Evolutionary conservation across 1,140 invertebrate genomes (phyloP).

Genomic region (Vollenhovia emeryi): DNA sequence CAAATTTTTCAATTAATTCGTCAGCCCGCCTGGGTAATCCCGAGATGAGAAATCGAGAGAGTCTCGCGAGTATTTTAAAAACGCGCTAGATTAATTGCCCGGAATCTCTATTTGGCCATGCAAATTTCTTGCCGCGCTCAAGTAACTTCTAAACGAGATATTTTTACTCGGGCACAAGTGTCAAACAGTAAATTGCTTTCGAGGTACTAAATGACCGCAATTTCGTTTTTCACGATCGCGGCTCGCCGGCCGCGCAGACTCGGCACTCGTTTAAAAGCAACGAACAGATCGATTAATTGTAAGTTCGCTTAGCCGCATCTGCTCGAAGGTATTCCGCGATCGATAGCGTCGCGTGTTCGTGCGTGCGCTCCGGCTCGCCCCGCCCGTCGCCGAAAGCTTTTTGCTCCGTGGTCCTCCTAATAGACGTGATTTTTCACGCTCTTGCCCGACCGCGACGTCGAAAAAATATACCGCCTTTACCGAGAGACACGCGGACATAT

Average conservation of each 20-base stretch:
- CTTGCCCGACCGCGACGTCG: conserved; percentile 34
- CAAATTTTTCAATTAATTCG: conserved; percentile 53
- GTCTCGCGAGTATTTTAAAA: neutral
- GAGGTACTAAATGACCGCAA: neutral
- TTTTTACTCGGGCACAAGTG: neutral
- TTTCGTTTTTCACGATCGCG: neutral
- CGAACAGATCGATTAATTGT: neutral
- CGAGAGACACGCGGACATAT: conserved; percentile 63
- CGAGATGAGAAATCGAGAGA: conserved; percentile 13
- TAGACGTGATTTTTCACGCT: conserved; percentile 73
- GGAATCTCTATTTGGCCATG: neutral
- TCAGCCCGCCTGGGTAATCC: neutral
- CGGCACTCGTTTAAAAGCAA: neutral
- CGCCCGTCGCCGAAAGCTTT: conserved; percentile 53
- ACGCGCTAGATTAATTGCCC: neutral
- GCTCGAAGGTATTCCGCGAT: neutral
- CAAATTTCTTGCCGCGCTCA: neutral
- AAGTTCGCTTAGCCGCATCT: neutral
- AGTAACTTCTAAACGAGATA: neutral
- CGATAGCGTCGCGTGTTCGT: neutral
- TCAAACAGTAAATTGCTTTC: conserved; percentile 1
- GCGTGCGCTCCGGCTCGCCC: neutral
- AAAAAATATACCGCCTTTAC: conserved; percentile 25
- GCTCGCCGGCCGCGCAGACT: neutral
- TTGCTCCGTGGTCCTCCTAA: conserved; percentile 72